phyloP scores from a whole-genome alignment of 2,888 invertebrate species.

The Drosophila paranaensis region DNA sequence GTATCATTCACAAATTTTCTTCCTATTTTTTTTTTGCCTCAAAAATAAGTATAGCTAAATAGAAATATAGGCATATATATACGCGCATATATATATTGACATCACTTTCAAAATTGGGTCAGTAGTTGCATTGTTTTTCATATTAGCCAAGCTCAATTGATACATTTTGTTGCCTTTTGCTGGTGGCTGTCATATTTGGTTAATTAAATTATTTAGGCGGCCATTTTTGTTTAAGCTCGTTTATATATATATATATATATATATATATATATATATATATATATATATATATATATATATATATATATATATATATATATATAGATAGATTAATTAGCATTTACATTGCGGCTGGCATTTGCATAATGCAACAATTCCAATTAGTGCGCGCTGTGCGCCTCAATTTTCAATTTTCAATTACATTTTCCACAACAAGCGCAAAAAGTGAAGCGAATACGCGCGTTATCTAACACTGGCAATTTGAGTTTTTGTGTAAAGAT shows the following conservation, averaged over 20 bases:
- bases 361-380: conserved; percentile 76
- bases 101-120: conserved; percentile 47
- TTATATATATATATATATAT: conserved; percentile 3
- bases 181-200: conserved; percentile 57
- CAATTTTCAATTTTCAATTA: conserved; percentile 78
- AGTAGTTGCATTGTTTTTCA: conserved; percentile 25
- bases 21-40: no score
- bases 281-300: conserved; percentile 26
- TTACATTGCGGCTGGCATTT: conserved; percentile 54
- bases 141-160: conserved; percentile 47
- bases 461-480: conserved; percentile 6
- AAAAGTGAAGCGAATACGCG: neutral
- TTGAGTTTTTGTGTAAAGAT: conserved; percentile 28
- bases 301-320: neutral
- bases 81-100: neutral
- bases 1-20: no score
- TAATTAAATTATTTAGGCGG: conserved; percentile 75
- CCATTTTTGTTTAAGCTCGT: conserved; percentile 22
- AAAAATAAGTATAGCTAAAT: neutral
- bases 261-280: neutral
- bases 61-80: neutral
- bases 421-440: conserved; percentile 34
- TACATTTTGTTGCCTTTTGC: conserved; percentile 25
- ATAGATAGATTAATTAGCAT: conserved; percentile 69
- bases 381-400: conserved; percentile 56